phyloP scores from a whole-genome alignment of 2,888 invertebrate genomes.

The Choristoneura rosaceana region DNA sequence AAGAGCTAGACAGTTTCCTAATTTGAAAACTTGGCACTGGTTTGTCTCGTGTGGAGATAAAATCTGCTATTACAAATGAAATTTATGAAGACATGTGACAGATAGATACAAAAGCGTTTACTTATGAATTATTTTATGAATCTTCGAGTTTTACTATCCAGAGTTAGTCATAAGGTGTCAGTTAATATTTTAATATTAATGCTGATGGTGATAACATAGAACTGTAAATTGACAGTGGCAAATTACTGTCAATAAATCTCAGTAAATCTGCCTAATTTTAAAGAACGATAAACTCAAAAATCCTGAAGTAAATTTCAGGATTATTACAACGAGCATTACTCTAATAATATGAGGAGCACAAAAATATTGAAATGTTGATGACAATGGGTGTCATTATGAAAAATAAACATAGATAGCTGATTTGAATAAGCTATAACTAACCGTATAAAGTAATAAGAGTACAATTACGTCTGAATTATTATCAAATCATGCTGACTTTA shows the following conservation, averaged over 20 bases:
- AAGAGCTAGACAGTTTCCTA: background rate
- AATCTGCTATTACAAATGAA: conserved; percentile 13
- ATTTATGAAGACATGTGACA: conserved; percentile 15
- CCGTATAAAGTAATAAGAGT: no score
- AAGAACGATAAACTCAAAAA: conserved; percentile 6
- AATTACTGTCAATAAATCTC: background rate
- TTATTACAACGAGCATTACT: background rate
- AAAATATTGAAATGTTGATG: background rate
- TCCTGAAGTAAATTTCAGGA: background rate
- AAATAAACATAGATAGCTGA: no score
- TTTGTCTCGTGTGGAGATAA: background rate
- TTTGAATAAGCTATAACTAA: no score
- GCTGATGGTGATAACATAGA: background rate
- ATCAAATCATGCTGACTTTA: background rate
- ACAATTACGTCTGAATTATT: background rate
- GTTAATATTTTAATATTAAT: background rate
- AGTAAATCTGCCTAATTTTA: background rate
- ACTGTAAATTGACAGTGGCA: background rate
- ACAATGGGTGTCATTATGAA: no score
- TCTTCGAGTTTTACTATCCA: background rate
- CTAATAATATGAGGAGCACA: background rate
- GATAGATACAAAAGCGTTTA: conserved; percentile 2
- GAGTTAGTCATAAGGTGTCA: conserved; percentile 1
- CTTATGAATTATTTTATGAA: conserved; percentile 19
- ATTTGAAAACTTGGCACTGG: conserved; percentile 4